A percentile compares a stretch with the other conserved stretches of the same genome.
phyloP scores from a whole-genome alignment of 1,140 invertebrate genomes.

The Drosophila pandora region DNA sequence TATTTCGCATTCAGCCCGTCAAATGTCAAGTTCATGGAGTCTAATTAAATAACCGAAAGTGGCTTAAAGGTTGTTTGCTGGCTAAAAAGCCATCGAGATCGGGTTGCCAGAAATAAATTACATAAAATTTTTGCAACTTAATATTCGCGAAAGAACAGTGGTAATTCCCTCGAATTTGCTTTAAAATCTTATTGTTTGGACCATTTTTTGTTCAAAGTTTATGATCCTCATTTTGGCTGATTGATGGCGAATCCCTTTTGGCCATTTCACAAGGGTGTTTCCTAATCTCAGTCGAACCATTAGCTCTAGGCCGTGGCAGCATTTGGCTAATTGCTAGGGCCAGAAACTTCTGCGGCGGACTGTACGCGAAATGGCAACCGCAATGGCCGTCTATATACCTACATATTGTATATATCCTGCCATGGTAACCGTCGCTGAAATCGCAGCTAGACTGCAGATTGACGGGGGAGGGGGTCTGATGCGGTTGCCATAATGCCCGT shows the following conservation, averaged over 20 bases:
- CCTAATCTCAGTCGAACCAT: constrained; percentile 13
- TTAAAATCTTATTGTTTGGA: not conserved
- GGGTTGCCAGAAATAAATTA: constrained; percentile 1
- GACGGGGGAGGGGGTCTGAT: constrained; percentile 32
- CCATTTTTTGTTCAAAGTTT: not conserved
- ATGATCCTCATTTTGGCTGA: constrained; percentile 11
- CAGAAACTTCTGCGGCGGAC: constrained; percentile 3
- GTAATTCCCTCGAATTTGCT: not conserved
- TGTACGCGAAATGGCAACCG: constrained; percentile 21
- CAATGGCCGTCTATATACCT: constrained; percentile 14
- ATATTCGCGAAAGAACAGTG: not conserved
- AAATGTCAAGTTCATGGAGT: constrained; percentile 50
- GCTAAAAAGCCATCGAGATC: not conserved
- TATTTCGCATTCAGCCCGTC: constrained; percentile 55
- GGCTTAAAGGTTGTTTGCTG: constrained; percentile 11
- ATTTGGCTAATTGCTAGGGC: constrained; percentile 33
- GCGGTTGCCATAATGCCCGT: constrained; percentile 71
- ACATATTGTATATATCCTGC: not conserved
- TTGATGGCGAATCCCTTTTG: constrained; percentile 18
- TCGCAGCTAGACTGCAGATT: constrained; percentile 44
- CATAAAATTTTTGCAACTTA: not conserved
- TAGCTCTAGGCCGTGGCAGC: constrained; percentile 10
- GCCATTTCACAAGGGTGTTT: constrained; percentile 3
- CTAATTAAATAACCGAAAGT: constrained; percentile 54
- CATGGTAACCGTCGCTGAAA: constrained; percentile 39